These are phyloP conservation scores for Drosophila yakuba DNA, from an alignment of 1,140 invertebrate species.

Conservation along the genomic window DNA sequence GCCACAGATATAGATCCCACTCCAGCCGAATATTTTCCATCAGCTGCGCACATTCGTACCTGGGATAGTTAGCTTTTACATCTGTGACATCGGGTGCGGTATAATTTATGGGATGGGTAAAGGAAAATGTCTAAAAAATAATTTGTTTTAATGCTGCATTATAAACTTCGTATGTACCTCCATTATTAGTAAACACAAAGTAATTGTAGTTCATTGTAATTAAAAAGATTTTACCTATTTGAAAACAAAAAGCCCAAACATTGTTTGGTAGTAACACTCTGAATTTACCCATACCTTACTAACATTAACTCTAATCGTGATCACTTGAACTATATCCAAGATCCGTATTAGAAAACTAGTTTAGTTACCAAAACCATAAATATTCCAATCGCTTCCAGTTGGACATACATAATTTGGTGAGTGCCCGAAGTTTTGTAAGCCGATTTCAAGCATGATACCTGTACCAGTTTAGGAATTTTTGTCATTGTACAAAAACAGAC, in stretches of 20 bases:
- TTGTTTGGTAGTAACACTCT: too few relatives aligned
- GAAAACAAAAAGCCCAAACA: too few relatives aligned
- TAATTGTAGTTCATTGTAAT: too few relatives aligned
- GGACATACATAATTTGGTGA: slow-evolving; percentile 12
- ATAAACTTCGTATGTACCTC: too few relatives aligned
- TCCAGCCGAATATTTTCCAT: slow-evolving; percentile 7
- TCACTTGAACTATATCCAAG: slow-evolving; percentile 15
- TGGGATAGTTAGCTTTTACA: slow-evolving; percentile 47
- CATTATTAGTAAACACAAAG: too few relatives aligned
- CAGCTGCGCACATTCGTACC: slow-evolving; percentile 25
- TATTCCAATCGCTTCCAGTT: slow-evolving; percentile 28
- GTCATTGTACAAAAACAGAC: slow-evolving; percentile 25
- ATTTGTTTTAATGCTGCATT: too few relatives aligned
- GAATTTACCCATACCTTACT: too few relatives aligned
- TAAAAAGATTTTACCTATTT: too few relatives aligned
- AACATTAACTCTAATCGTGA: background rate
- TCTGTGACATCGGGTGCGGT: slow-evolving; percentile 19
- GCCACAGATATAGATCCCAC: slow-evolving; percentile 45
- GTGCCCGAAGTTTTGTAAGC: slow-evolving; percentile 37
- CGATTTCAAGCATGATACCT: slow-evolving; percentile 29
- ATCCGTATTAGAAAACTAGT: slow-evolving; percentile 38
- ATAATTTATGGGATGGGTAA: slow-evolving; percentile 19
- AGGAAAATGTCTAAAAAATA: too few relatives aligned
- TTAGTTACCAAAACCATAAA: slow-evolving; percentile 25
- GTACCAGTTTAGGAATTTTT: slow-evolving; percentile 40